phyloP scores from a whole-genome alignment of 2,113 vertebrate genomes.

The Aix galericulata region DNA sequence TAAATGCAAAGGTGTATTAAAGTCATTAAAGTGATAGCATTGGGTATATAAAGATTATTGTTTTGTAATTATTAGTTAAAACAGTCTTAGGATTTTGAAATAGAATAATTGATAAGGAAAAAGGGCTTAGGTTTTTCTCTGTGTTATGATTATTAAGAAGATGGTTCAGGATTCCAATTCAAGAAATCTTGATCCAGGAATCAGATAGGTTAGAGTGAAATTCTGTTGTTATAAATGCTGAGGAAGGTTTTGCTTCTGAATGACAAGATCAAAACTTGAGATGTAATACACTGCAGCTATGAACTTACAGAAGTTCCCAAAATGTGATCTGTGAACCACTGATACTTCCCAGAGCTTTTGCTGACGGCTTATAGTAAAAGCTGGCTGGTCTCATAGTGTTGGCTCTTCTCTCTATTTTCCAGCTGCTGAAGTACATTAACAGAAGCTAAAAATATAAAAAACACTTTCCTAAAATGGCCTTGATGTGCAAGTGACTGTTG shows the following conservation, averaged over 20 bases:
- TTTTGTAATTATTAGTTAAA: neutral
- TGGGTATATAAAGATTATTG: neutral
- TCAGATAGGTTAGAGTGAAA: neutral
- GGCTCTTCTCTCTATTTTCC: conserved; percentile 23
- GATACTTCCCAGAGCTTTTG: neutral
- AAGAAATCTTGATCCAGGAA: neutral
- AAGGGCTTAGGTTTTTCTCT: neutral
- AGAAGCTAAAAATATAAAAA: conserved; percentile 21
- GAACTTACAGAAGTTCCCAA: neutral
- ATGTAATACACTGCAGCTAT: neutral
- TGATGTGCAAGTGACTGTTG: neutral
- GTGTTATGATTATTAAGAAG: neutral
- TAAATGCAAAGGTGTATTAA: neutral
- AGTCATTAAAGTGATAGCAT: neutral
- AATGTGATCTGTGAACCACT: neutral
- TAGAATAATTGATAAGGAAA: neutral
- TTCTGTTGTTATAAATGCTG: neutral
- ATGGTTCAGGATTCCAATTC: neutral
- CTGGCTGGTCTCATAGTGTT: neutral
- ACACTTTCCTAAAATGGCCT: neutral
- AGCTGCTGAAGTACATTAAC: neutral
- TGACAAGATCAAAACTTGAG: neutral
- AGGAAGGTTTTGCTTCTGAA: neutral
- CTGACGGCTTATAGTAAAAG: neutral
- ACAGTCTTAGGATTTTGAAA: neutral